Percentiles rank a stretch among this genome's conserved stretches.
These are phyloP conservation scores for Xanthorhoe spadicearia DNA, from an alignment of 2,888 invertebrate genomes.

Conservation along the genomic window DNA sequence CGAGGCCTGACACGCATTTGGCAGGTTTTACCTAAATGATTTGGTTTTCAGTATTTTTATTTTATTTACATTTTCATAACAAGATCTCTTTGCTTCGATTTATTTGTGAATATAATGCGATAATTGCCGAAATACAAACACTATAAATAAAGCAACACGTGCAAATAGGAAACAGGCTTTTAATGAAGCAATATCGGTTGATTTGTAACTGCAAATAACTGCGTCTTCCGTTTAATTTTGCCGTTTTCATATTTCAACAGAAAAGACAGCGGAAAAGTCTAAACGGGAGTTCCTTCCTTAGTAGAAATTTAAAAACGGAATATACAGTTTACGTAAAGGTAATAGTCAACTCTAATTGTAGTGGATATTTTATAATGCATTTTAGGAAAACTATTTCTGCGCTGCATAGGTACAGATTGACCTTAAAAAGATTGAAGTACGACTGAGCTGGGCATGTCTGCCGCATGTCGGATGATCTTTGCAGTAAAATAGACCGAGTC, in stretches of 20 bases:
- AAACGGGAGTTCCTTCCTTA: neutral
- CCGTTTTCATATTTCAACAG: neutral
- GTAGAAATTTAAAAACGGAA: no score
- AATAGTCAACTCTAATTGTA: no score
- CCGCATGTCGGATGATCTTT: no score
- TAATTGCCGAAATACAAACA: constrained; percentile 23
- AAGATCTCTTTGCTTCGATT: constrained; percentile 25
- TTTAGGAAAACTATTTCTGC: no score
- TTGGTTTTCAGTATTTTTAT: neutral
- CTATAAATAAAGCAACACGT: constrained; percentile 37
- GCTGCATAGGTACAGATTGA: no score
- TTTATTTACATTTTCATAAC: neutral
- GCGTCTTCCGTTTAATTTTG: neutral
- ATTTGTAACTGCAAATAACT: constrained; percentile 12
- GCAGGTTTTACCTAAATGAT: no score
- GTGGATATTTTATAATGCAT: no score
- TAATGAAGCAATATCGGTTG: constrained; percentile 22
- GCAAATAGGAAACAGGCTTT: constrained; percentile 18
- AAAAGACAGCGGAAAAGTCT: neutral
- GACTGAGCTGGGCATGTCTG: no score
- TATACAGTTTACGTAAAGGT: no score
- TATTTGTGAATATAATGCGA: constrained; percentile 20
- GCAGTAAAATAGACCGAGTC: no score
- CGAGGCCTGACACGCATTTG: no score
- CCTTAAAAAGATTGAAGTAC: no score